These are phyloP conservation scores for Mus spretus DNA, from an alignment of 2,797 vertebrate species.

Conservation along the genomic window DNA sequence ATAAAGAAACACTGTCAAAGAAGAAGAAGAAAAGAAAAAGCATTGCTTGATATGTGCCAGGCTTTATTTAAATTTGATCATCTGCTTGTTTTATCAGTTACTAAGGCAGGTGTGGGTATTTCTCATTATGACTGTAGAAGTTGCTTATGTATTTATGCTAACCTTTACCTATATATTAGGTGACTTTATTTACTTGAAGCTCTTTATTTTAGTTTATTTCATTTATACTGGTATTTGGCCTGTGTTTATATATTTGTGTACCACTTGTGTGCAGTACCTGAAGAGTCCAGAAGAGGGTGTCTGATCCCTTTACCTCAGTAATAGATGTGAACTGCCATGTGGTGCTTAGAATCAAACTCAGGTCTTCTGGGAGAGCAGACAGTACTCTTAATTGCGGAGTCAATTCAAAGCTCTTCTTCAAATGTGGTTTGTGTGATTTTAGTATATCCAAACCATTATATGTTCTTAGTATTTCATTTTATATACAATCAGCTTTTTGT, in stretches of 20 bases:
- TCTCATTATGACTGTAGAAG: not conserved
- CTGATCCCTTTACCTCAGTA: not conserved
- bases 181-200: constrained; percentile 23
- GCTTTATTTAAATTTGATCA: not conserved
- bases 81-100: not conserved
- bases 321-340: not conserved
- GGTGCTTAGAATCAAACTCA: not conserved
- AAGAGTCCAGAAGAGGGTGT: not conserved
- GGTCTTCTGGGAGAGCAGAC: not conserved
- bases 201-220: not conserved
- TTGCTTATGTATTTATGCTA: not conserved
- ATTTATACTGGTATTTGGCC: not conserved
- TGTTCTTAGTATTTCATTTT: constrained; percentile 38
- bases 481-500: not conserved
- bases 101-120: not conserved
- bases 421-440: constrained; percentile 27
- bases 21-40: not conserved
- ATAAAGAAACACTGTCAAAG: not conserved
- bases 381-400: not conserved
- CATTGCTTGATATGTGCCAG: not conserved
- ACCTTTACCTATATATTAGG: not conserved
- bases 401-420: not conserved
- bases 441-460: not conserved
- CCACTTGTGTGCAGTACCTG: not conserved
- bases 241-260: not conserved